Evolutionary conservation across 2,113 vertebrate genomes (phyloP).

Genomic region (Phaethon lepturus): DNA sequence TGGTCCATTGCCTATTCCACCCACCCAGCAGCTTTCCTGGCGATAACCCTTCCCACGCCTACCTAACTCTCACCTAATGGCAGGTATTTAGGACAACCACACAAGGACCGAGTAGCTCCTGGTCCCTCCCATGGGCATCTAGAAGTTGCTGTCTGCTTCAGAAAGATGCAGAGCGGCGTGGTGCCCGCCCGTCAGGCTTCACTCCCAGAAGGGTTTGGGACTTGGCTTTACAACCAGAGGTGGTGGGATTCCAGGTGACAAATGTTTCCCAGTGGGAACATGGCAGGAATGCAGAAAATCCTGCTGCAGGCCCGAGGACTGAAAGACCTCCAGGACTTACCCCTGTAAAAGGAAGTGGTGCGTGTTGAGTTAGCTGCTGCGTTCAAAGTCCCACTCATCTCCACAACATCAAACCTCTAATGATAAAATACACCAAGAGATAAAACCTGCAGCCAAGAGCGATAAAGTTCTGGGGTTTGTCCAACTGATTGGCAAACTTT

Average conservation of each 20-base stretch:
- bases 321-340: not conserved
- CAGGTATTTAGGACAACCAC: not conserved
- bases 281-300: not conserved
- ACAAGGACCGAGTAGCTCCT: not conserved
- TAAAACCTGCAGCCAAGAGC: not conserved
- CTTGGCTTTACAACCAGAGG: not conserved
- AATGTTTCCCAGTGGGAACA: not conserved
- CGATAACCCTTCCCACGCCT: not conserved
- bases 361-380: not conserved
- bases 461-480: not conserved
- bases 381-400: not conserved
- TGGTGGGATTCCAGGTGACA: not conserved
- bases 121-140: not conserved
- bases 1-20: conserved; percentile 2
- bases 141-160: not conserved
- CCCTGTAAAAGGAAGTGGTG: not conserved
- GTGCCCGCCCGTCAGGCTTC: not conserved
- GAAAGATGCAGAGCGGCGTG: not conserved
- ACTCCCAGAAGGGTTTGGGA: not conserved
- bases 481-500: not conserved
- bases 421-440: not conserved
- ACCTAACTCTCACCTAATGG: not conserved
- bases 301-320: not conserved
- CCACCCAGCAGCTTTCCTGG: not conserved
- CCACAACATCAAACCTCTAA: not conserved